These are phyloP conservation scores for Miichthys miiuy DNA, from an alignment of 2,797 vertebrate species.

Conservation along the genomic window DNA sequence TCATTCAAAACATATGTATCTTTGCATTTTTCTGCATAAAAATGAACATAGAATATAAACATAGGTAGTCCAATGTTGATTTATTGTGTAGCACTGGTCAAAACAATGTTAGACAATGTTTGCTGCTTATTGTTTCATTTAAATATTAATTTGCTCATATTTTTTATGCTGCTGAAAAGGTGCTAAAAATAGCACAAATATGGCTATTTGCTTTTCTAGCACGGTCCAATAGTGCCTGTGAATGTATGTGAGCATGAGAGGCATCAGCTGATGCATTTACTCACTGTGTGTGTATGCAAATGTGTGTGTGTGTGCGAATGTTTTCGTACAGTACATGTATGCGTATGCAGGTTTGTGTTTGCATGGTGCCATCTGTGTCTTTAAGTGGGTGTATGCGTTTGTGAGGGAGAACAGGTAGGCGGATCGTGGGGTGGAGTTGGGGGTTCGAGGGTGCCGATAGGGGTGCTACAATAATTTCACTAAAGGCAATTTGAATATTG, in stretches of 20 bases:
- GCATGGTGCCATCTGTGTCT: conserved; percentile 14
- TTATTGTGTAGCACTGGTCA: background rate
- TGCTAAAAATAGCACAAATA: background rate
- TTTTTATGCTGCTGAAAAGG: background rate
- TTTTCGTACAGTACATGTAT: background rate
- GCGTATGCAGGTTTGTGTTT: conserved; percentile 20
- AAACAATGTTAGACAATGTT: background rate
- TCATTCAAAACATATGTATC: background rate
- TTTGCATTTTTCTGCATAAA: background rate
- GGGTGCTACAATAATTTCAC: conserved; percentile 59
- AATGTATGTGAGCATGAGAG: background rate
- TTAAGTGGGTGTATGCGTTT: background rate
- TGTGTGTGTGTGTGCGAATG: background rate
- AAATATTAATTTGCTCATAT: background rate
- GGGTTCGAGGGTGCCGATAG: conserved; percentile 1
- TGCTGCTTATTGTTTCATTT: background rate
- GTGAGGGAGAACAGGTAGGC: conserved; percentile 6
- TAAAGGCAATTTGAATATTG: conserved; percentile 78
- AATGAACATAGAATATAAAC: background rate
- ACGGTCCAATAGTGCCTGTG: background rate
- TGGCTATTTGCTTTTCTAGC: conserved; percentile 13
- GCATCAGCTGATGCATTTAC: background rate
- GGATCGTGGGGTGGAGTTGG: background rate
- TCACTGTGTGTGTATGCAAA: background rate
- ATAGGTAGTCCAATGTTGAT: background rate